These are phyloP conservation scores for Cryptophagus acutangulus DNA, from an alignment of 2,888 invertebrate species.

Conservation along the genomic window DNA sequence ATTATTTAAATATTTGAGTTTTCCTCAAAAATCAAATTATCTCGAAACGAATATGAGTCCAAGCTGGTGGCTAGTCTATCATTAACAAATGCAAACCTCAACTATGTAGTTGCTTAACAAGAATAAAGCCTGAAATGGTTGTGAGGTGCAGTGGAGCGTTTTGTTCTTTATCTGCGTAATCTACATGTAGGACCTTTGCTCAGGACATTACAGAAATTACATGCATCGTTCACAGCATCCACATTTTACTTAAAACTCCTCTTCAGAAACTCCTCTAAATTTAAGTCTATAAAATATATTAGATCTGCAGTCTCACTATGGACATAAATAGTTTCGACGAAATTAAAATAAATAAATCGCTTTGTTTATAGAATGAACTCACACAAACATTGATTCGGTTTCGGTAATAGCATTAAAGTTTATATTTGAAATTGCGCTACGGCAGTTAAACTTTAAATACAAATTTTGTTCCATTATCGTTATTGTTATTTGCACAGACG, in stretches of 20 bases:
- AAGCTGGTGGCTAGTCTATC: constrained; percentile 32
- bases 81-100: constrained; percentile 46
- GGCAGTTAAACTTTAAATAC: constrained; percentile 5
- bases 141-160: constrained; percentile 45
- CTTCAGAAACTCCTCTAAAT: too few species aligned
- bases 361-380: too few species aligned
- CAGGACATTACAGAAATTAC: constrained; percentile 24
- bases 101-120: constrained; percentile 46
- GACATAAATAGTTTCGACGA: too few species aligned
- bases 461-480: constrained; percentile 12
- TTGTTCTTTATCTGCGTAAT: constrained; percentile 47
- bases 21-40: not conserved
- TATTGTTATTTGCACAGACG: constrained; percentile 18
- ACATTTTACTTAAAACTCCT: constrained; percentile 21
- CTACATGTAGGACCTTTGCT: constrained; percentile 36
- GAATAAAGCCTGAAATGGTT: constrained; percentile 45
- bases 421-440: not conserved
- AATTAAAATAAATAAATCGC: too few species aligned
- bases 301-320: too few species aligned
- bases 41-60: constrained; percentile 7
- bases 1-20: not conserved
- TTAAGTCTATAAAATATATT: too few species aligned
- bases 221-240: constrained; percentile 19
- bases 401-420: constrained; percentile 2
- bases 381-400: constrained; percentile 1